These are phyloP conservation scores for Hylaeus volcanicus DNA, from an alignment of 1,140 invertebrate species.

Conservation along the genomic window DNA sequence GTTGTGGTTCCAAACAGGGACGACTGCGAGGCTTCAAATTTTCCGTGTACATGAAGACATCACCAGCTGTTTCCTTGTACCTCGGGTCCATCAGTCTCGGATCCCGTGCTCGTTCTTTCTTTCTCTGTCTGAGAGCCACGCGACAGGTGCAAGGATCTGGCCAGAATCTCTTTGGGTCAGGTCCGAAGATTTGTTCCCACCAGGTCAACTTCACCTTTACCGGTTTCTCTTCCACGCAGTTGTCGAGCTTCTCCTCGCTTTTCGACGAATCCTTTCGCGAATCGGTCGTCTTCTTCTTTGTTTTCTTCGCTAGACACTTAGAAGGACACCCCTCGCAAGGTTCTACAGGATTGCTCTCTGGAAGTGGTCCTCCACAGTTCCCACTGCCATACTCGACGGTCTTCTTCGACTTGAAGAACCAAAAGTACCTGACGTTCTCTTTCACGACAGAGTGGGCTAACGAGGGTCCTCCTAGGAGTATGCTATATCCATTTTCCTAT, in stretches of 20 bases:
- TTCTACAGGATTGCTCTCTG: neutral
- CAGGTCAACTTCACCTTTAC: neutral
- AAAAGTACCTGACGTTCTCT: neutral
- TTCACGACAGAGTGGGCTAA: neutral
- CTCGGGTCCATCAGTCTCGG: slow-evolving; percentile 36
- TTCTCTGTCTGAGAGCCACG: neutral
- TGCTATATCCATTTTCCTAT: neutral
- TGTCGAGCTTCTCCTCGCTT: slow-evolving; percentile 26
- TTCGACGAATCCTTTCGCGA: neutral
- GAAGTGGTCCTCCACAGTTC: slow-evolving; percentile 10
- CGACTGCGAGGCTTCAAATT: neutral
- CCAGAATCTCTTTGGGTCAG: slow-evolving; percentile 11
- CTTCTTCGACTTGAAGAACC: neutral
- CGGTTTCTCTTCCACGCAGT: slow-evolving; percentile 13
- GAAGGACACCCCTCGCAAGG: slow-evolving; percentile 32
- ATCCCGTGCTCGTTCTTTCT: neutral
- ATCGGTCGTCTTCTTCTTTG: slow-evolving; percentile 5
- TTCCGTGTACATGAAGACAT: slow-evolving; percentile 55
- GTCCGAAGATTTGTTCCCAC: slow-evolving; percentile 52
- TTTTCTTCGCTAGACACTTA: slow-evolving; percentile 33
- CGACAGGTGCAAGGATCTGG: slow-evolving; percentile 34
- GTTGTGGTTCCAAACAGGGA: slow-evolving; percentile 34
- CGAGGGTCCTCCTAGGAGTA: neutral
- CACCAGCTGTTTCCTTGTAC: slow-evolving; percentile 8
- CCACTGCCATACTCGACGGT: neutral